Conservation (phyloP, 1,140 invertebrate species). For the Calycopis cecrops region DNA sequence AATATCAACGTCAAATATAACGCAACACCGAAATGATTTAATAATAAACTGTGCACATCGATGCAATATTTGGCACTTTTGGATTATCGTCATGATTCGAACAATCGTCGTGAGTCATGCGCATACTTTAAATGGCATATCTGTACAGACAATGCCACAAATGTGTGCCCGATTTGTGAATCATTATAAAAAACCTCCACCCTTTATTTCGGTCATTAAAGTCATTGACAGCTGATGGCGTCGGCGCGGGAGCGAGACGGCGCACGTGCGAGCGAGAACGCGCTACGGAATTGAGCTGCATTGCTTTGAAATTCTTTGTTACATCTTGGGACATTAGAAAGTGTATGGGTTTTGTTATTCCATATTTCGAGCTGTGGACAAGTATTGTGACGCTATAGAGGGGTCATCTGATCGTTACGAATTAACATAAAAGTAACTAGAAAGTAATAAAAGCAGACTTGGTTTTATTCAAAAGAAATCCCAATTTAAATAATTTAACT, state of each 20-base stretch:
- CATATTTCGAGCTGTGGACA: background rate
- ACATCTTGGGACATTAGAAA: constrained; percentile 9
- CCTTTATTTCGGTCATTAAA: constrained; percentile 11
- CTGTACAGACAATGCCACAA: background rate
- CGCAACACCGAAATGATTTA: background rate
- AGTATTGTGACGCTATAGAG: background rate
- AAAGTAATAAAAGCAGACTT: no score
- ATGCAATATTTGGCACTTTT: background rate
- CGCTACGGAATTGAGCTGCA: background rate
- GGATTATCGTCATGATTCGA: background rate
- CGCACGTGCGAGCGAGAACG: background rate
- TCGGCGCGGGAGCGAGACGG: background rate
- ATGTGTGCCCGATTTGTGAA: background rate
- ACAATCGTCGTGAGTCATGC: background rate
- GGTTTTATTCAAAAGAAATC: no score
- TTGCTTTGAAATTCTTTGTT: constrained; percentile 5
- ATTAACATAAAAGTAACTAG: no score
- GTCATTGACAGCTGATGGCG: constrained; percentile 8
- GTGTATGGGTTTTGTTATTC: constrained; percentile 10
- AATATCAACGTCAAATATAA: no score
- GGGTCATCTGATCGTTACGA: no score
- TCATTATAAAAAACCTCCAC: constrained; percentile 10
- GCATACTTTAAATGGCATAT: background rate
- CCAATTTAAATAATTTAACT: no score
- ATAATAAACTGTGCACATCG: background rate